Evolutionary conservation across 1,140 invertebrate species (phyloP).

Genomic region (Cherax quadricarinatus): DNA sequence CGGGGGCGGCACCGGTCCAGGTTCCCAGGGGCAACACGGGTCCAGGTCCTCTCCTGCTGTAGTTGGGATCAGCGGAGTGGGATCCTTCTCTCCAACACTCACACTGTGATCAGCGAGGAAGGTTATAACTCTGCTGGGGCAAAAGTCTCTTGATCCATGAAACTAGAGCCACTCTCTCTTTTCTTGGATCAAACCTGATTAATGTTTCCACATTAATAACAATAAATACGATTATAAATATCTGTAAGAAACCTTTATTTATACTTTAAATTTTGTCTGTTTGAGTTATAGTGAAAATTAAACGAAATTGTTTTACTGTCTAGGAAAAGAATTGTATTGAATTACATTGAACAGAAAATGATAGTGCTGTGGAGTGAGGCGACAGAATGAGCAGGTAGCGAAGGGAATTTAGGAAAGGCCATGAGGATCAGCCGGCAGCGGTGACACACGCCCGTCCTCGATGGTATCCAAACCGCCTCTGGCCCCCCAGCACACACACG

Average conservation of each 20-base stretch:
- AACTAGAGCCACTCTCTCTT: background rate
- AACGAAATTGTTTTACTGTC: too few species aligned
- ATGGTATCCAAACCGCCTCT: conserved; percentile 51
- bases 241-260: too few species aligned
- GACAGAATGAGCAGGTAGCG: background rate
- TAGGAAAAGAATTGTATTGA: too few species aligned
- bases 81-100: background rate
- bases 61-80: background rate
- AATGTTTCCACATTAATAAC: too few species aligned
- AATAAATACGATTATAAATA: background rate
- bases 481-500: conserved; percentile 18
- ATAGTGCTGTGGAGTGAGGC: background rate
- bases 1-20: background rate
- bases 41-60: too few species aligned
- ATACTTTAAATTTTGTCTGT: too few species aligned
- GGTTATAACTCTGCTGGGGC: too few species aligned
- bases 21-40: too few species aligned
- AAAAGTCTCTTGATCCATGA: too few species aligned
- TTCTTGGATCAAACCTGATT: background rate
- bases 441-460: conserved; percentile 27
- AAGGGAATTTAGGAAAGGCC: background rate
- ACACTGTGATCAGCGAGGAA: background rate
- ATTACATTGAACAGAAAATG: too few species aligned
- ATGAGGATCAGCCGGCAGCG: background rate
- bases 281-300: too few species aligned